Evolutionary conservation across 1,140 invertebrate species (phyloP), one percentile per base, ranked within the genome.

Genomic region (Popillia japonica): DNA sequence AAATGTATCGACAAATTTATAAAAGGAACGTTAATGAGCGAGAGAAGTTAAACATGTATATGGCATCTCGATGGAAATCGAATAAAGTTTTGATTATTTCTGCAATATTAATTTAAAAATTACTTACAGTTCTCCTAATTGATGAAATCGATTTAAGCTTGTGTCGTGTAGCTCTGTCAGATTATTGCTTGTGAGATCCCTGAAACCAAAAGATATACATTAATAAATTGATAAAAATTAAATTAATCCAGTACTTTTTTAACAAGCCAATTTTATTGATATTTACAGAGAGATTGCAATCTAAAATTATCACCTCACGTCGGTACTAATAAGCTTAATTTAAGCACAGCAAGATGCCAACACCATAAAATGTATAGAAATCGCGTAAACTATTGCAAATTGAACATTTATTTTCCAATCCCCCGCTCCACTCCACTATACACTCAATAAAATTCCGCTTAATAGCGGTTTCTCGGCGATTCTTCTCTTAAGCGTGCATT

Each of bases 111-210:
- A n/a, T n/a, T n/a, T n/a, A n/a, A n/a, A n/a, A n/a, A n/a, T n/a
- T 74, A 74, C 72, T 74, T 74, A 74, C 72, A 74, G 72, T 14
- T 74, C 72, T n/a, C 14, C 17, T 17, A 74, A 20, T 74, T 74
- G 27, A 41, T 20, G 72, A 74, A 74, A 74, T 14, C 41, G 14
- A 42, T 41, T 41, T n/a, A 74, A 40, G 42, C 72, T 74, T 22
- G 17, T 41, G 14, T 42, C 72, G 10, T 74, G 34, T 74, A 74
- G 22, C 20, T 74, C 72, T 22, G 72, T 74, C 40, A 74, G 11
- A 8, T 74, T 74, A n/a, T 74, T 74, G 23, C 72, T 74, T 2
- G 72, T 74, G 17, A 74, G 9, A 10, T 74, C 72, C 20, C 72
- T 74, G 72, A 40, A 74, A 74, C 6, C 10, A 3, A 74, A 74